These are phyloP conservation scores for Andrena fulva DNA, from an alignment of 2,888 invertebrate genomes.

Conservation along the genomic window DNA sequence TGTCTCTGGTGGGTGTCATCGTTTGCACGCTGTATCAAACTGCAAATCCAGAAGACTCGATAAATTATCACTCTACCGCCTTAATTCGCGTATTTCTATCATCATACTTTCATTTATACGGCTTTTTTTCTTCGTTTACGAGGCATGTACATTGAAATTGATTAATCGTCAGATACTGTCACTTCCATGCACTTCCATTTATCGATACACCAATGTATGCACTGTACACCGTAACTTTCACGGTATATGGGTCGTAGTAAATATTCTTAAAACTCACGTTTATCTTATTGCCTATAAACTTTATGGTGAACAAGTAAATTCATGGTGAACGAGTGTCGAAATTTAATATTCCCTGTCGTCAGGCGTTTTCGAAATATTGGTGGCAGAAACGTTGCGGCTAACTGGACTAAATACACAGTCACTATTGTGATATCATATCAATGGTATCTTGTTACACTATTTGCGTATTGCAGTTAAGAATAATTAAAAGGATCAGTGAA, in stretches of 20 bases:
- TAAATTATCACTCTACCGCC: constrained; percentile 39
- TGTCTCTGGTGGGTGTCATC: constrained; percentile 85
- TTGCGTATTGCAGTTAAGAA: constrained; percentile 7
- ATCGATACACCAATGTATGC: neutral
- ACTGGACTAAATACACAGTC: neutral
- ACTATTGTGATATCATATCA: constrained; percentile 13
- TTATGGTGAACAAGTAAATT: constrained; percentile 1
- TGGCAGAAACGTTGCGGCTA: neutral
- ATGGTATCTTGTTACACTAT: constrained; percentile 30
- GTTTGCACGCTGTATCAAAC: constrained; percentile 26
- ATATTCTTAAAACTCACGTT: constrained; percentile 10
- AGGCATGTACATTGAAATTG: constrained; percentile 48
- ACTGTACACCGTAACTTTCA: constrained; percentile 22
- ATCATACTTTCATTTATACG: constrained; percentile 38
- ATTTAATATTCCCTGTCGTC: neutral
- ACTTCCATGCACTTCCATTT: constrained; percentile 18
- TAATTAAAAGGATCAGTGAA: neutral
- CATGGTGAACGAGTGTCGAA: neutral
- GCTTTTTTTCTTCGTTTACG: constrained; percentile 56
- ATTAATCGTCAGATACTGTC: constrained; percentile 26
- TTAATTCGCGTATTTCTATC: constrained; percentile 23
- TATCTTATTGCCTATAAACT: neutral
- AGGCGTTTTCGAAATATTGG: neutral
- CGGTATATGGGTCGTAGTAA: neutral
- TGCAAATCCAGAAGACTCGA: constrained; percentile 38